phyloP scores from a whole-genome alignment of 30 jellyfish, hydroid and myxozoan species.

The Clytia hemisphaerica region DNA sequence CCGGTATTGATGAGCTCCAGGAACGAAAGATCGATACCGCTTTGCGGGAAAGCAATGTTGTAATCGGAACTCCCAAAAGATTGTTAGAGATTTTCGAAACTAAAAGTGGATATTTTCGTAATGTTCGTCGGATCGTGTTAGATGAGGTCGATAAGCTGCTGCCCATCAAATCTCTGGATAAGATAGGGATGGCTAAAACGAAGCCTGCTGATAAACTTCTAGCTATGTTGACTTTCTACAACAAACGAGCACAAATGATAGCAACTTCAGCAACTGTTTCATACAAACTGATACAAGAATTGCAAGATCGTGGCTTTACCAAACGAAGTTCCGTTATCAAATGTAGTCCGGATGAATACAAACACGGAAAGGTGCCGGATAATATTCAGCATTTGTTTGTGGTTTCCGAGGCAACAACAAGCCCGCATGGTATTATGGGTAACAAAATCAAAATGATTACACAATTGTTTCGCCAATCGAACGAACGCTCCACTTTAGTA shows the following conservation, averaged over 20 bases:
- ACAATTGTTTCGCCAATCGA: conserved; percentile 4
- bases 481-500: conserved; percentile 41
- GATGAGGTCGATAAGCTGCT: conserved; percentile 90
- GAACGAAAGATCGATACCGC: conserved; percentile 28
- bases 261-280: conserved; percentile 88
- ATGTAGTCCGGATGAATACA: conserved; percentile 28
- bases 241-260: conserved; percentile 34
- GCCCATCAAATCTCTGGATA: conserved; percentile 42
- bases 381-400: conserved; percentile 38
- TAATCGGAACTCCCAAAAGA: conserved; percentile 80
- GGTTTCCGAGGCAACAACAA: too few species aligned
- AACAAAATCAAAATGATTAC: neutral
- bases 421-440: too few species aligned
- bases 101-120: conserved; percentile 55
- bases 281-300: conserved; percentile 33
- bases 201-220: conserved; percentile 57
- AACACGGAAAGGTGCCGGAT: conserved; percentile 45
- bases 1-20: conserved; percentile 52
- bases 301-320: conserved; percentile 71
- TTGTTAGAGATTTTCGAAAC: conserved; percentile 43
- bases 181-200: conserved; percentile 34
- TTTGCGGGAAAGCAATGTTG: conserved; percentile 34
- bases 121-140: conserved; percentile 48
- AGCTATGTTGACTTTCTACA: conserved; percentile 33
- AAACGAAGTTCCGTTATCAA: conserved; percentile 27